phyloP scores from a whole-genome alignment of 1,140 invertebrate species.

The Chymomyza costata region DNA sequence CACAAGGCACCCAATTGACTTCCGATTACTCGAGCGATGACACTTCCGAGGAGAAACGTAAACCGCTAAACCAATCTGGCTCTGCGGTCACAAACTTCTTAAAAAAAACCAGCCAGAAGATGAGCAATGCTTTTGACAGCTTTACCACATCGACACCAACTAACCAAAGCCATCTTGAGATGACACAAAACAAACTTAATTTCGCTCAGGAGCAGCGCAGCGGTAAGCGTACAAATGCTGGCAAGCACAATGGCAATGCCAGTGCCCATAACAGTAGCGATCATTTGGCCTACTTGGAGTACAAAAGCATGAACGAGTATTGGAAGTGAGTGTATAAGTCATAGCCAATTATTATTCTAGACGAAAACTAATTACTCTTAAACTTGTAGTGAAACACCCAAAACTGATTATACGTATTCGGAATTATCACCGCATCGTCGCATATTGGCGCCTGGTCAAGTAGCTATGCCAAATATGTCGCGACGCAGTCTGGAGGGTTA shows the following conservation, averaged over 20 bases:
- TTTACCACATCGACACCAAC: slow-evolving; percentile 52
- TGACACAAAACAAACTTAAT: slow-evolving; percentile 58
- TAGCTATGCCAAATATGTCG: slow-evolving; percentile 90
- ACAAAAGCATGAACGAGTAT: slow-evolving; percentile 80
- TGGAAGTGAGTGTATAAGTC: slow-evolving; percentile 79
- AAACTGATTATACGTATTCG: slow-evolving; percentile 89
- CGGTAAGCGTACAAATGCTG: slow-evolving; percentile 51
- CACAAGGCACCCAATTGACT: slow-evolving; percentile 40
- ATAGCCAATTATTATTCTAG: neutral
- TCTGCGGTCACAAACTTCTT: slow-evolving; percentile 36
- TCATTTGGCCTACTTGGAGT: slow-evolving; percentile 78
- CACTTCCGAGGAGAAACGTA: slow-evolving; percentile 30
- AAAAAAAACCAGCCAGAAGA: slow-evolving; percentile 35
- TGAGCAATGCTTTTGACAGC: slow-evolving; percentile 26
- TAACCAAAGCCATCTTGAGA: slow-evolving; percentile 46
- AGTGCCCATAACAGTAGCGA: slow-evolving; percentile 52
- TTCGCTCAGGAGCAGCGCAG: slow-evolving; percentile 47
- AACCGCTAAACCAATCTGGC: slow-evolving; percentile 11
- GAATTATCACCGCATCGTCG: slow-evolving; percentile 83
- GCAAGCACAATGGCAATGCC: slow-evolving; percentile 50
- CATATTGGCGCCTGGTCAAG: slow-evolving; percentile 84
- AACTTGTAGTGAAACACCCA: slow-evolving; percentile 81
- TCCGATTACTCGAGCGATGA: slow-evolving; percentile 55
- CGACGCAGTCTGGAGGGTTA: slow-evolving; percentile 78
- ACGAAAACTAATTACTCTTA: neutral